Evolutionary conservation across 2,113 vertebrate genomes (phyloP), one percentile per base, ranked within the genome.

Genomic region (Eidolon helvum): DNA sequence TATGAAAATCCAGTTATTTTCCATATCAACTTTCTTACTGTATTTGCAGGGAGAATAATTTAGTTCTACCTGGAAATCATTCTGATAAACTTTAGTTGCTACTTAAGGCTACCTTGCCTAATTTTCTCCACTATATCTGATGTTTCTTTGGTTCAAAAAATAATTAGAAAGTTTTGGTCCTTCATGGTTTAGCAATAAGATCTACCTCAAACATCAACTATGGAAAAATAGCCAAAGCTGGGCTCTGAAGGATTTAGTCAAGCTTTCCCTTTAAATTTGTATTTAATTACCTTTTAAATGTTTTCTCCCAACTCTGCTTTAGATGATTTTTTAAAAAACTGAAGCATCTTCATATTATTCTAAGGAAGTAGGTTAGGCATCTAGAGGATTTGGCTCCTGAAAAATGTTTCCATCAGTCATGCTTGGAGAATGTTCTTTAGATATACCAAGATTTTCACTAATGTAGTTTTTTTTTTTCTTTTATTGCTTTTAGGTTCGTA

Each of bases 1-100:
- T 74, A 6, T 95, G 55, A 93, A 96, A 82, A 96, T 68, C 12
- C 12, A 63, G 1, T 86, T 92, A 57, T 69, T 84, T 90, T 91
- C 38, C 38, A 24, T 28, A 71, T 84, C 78, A 90, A 33, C 45
- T 92, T 66, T 91, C 9, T 1, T 85, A 10, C 12, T 87, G 77
- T 77, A n/a, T 94, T 74, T 80, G 5, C 45, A 75, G 18, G 30
- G 19, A 95, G 53, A 87, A 87, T 91, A 86, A 75, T 86, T 95
- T 74, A 66, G 24, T 91, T 40, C 43, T 40, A 43, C 35, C 33
- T 61, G 45, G 40, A 18, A 92, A 43, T 69, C 74, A 59, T 63
- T 87, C 66, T 87, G 77, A 74, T 89, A 74, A 78, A 53, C 21
- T 83, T 85, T 53, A 94, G 69, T 87, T 83, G 65, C 18, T 40